Evolutionary conservation across 2,888 invertebrate species (phyloP), one percentile per base, ranked within the genome.

Genomic region (Amphipyra tragopoginis): DNA sequence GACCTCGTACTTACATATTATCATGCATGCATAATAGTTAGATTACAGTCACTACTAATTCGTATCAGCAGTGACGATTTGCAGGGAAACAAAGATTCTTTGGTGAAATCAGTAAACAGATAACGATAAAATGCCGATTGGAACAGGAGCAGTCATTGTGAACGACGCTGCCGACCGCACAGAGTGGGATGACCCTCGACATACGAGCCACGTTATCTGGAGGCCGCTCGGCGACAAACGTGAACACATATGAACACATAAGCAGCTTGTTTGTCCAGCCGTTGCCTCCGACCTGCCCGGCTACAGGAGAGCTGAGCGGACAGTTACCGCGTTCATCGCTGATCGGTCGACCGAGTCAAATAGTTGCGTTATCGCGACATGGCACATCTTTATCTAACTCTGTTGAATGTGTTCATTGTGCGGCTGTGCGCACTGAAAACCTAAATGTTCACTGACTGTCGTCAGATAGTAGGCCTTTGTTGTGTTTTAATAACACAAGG

Each of bases 21-120:
- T 29, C 15, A 1, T n/a, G 10, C 34, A 44, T 5, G 8, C 47
- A 14, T 11, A 8, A 52, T 43, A 53, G n/a, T 8, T 33, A 34
- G 29, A 5, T 36, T 11, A 47, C 48, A 65, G 72, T 43, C 11
- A 9, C 29, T 45, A n/a, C 44, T 8, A n/a, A 44, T 6, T 34
- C 34, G 58, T 69, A 53, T 66, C 59, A 9, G 1, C 7, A 40
- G 21, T 42, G 15, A 26, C 58, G 21, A 65, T 53, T 65, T 58
- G 8, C 45, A n/a, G 13, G 21, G 56, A 50, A 43, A 72, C 68
- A 69, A 69, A 29, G 59, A 59, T 36, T 39, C 68, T 59, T 50
- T 66, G 15, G 34, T 43, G 40, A 66, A 54, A 47, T 72, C 42
- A 53, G 29, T 65, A 45, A 42, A 40, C 8, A 42, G 58, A 68